Base-by-base conservation (phyloP, 2,113 vertebrate species). In the Saguinus imperator region DNA sequence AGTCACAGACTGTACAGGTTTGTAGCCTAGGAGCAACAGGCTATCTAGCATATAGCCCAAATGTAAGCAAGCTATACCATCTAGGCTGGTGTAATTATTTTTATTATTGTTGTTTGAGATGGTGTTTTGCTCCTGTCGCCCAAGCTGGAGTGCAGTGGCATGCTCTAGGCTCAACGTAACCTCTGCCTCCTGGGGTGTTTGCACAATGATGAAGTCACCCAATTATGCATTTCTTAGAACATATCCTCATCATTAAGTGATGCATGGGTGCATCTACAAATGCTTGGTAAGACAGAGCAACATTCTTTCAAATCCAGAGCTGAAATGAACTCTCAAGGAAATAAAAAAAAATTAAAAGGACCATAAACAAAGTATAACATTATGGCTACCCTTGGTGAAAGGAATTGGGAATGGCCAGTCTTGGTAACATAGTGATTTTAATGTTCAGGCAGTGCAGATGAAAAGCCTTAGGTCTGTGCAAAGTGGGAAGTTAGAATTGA, bases 291-390 rank as follows among this genome's bases (percentile, higher is more conserved):
- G 58, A 58, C 40, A 45, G 5, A 88, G 3, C 16, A 89, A 92
- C 4, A 87, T 76, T 48, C 77, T 90, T 91, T 89, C 43, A 95
- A 66, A 94, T 76, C 55, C 43, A 92, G 48, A 93, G 70, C 14
- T 50, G 32, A 96, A 64, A 0, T n/a, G 23, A 75, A 89, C n/a
- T 70, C 58, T 94, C n/a, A 32, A 81, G 43, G 58, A 93, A 94
- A 66, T 37, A 70, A 70, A 45, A 72, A 72, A 14, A 25, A 80
- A 79, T 84, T 61, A 79, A 8, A 45, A 55, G 58, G 75, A 58
- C 29, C 25, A 45, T 57, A 82, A 88, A 79, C 32, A 76, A 79
- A 84, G 25, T 25, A 21, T 7, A 29, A 50, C 29, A 50, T 7
- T 21, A 32, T 37, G 73, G 64, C 73, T 79, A 12, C 40, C 45